A percentile compares a stretch with the other conserved stretches of the same genome.
phyloP scores from a whole-genome alignment of 2,888 invertebrate genomes.

The Gisinianus flammeolus region DNA sequence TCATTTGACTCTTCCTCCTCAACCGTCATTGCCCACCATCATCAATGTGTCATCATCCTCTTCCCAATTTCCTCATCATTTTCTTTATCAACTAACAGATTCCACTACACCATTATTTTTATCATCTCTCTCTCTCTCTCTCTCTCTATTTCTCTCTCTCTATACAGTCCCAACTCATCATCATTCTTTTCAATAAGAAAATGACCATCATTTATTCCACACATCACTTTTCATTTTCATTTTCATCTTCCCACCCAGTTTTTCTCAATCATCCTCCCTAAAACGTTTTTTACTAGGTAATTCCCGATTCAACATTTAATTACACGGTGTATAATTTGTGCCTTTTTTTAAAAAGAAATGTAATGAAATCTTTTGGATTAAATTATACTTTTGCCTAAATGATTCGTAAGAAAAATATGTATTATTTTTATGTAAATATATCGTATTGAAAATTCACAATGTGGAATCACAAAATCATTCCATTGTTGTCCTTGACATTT shows the following conservation, averaged over 20 bases:
- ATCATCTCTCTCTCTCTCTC: background rate
- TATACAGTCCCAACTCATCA: background rate
- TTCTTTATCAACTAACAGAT: conserved; percentile 7
- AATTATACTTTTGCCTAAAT: too few species aligned
- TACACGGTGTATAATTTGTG: background rate
- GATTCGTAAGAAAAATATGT: too few species aligned
- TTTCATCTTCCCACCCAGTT: background rate
- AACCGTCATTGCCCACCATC: background rate
- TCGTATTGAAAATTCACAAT: too few species aligned
- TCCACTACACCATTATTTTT: background rate
- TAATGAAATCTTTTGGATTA: too few species aligned
- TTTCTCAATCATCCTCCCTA: too few species aligned
- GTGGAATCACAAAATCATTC: too few species aligned
- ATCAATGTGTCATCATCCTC: conserved; percentile 10
- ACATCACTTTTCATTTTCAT: background rate
- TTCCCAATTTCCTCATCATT: conserved; percentile 13
- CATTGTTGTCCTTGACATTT: too few species aligned
- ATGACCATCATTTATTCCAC: background rate
- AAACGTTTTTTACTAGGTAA: background rate
- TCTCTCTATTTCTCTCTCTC: background rate
- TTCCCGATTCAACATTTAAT: background rate
- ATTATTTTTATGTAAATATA: too few species aligned
- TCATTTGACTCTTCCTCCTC: conserved; percentile 17
- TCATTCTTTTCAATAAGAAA: conserved; percentile 16
- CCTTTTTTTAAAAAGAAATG: background rate